Evolutionary conservation across 2,113 vertebrate species (phyloP).

Genomic region (Hiodon tergisus): DNA sequence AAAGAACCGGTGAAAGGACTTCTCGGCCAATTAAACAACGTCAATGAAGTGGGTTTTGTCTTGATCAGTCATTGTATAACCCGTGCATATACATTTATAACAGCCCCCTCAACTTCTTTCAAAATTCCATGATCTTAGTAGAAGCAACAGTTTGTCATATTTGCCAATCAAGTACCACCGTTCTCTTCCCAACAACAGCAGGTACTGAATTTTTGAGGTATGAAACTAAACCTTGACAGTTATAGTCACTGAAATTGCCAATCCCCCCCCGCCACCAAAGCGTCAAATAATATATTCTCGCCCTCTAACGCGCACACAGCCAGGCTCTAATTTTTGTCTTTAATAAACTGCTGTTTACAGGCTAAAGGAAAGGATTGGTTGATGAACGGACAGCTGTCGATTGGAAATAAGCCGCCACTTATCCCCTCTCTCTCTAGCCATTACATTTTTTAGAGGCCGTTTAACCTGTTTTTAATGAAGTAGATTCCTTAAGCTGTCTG

Average conservation of each 20-base stretch:
- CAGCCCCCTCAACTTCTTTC: too few relatives aligned
- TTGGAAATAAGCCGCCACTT: constrained; percentile 47
- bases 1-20: constrained; percentile 32
- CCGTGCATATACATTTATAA: neutral
- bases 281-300: neutral
- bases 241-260: neutral
- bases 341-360: constrained; percentile 38
- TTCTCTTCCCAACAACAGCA: too few relatives aligned
- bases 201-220: too few relatives aligned
- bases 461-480: constrained; percentile 52
- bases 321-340: constrained; percentile 21
- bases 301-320: neutral
- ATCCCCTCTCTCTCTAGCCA: constrained; percentile 39
- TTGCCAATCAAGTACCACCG: too few relatives aligned
- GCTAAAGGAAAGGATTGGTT: constrained; percentile 18
- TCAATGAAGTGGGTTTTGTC: constrained; percentile 31
- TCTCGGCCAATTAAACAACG: constrained; percentile 40
- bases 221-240: too few relatives aligned
- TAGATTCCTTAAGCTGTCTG: constrained; percentile 44
- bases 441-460: constrained; percentile 31
- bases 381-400: constrained; percentile 55
- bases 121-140: too few relatives aligned
- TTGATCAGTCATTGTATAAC: constrained; percentile 21
- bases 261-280: neutral
- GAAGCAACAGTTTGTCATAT: too few relatives aligned